Base-by-base conservation (phyloP, 2,888 invertebrate species). In the Acheta domesticus region DNA sequence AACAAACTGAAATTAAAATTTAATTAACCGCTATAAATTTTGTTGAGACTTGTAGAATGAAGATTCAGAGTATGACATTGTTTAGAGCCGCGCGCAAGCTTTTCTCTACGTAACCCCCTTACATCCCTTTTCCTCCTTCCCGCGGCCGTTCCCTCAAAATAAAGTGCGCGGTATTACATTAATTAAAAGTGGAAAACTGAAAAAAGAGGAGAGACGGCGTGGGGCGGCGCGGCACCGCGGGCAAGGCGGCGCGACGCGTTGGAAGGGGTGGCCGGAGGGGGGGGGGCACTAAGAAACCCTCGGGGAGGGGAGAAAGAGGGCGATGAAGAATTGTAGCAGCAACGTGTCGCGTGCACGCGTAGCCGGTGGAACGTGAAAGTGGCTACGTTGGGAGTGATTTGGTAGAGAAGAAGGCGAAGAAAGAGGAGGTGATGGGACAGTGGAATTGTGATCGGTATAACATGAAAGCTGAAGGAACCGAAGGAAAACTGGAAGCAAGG, bases 41-140 rank as follows among this genome's bases (percentile, higher is more conserved):
- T 81, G 82, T 83, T 82, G 82, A 84, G 85, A 85, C 84, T 84
- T 81, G 84, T 84, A 84, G 86, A 87, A 87, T 86, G 86, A 86
- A 86, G 87, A 87, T 86, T 86, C 86, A 86, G 86, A 86, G 85
- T 86, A 85, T 86, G 86, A 86, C 86, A 86, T 86, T 86, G 86
- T 86, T 86, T 82, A 85, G 84, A 85, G 85, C 85, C 62, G 62
- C 62, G 62, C 62, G n/a, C 62, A 62, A 62, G 62, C 62, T 14
- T 62, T 62, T 62, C 62, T 62, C 62, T 62, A n/a, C 62, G 62
- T 19, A 62, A 62, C 62, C 62, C 62, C n/a, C 62, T 62, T 62
- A n/a, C 62, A n/a, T 62, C 62, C 62, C 62, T 62, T 14, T n/a
- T 85, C 85, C 85, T 85, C n/a, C 16, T n/a, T 85, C 85, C 85